phyloP scores from a whole-genome alignment of 2,797 vertebrate genomes.

The Notolabrus celidotus region DNA sequence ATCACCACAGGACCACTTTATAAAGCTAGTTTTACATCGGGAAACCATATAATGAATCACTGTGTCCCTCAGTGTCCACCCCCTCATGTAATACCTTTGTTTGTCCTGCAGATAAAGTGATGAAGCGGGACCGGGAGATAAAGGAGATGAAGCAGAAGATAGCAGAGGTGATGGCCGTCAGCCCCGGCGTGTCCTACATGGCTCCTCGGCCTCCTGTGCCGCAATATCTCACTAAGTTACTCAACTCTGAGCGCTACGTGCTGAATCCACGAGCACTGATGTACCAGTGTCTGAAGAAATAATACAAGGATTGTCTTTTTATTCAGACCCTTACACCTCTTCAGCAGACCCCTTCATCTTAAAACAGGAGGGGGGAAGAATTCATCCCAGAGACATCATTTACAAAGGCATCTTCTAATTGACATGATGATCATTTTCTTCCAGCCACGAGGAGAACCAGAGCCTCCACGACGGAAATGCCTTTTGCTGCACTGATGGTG shows the following conservation, averaged over 20 bases:
- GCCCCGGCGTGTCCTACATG: conserved; percentile 84
- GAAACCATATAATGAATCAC: too few relatives aligned
- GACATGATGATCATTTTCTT: conserved; percentile 47
- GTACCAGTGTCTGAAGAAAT: conserved; percentile 90
- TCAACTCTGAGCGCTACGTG: conserved; percentile 87
- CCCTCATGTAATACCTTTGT: neutral
- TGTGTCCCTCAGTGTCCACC: neutral
- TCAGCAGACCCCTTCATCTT: too few relatives aligned
- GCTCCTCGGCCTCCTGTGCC: conserved; percentile 82
- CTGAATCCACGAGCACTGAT: conserved; percentile 86
- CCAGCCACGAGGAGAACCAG: conserved; percentile 51
- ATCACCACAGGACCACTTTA: too few relatives aligned
- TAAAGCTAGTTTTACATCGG: too few relatives aligned
- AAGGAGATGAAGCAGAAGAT: conserved; percentile 89
- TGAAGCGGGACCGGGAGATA: conserved; percentile 87
- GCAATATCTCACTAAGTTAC: conserved; percentile 88
- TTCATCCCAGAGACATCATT: conserved; percentile 45
- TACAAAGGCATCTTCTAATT: conserved; percentile 22
- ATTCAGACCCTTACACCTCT: conserved; percentile 8
- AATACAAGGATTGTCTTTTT: conserved; percentile 19
- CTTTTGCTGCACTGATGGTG: conserved; percentile 70
- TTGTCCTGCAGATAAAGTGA: conserved; percentile 79
- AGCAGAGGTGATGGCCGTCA: conserved; percentile 89
- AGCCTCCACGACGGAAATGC: conserved; percentile 54
- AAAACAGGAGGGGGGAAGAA: conserved; percentile 1